These are phyloP conservation scores for Odontamblyopus rebecca DNA, from an alignment of 2,797 vertebrate genomes.

Conservation along the genomic window DNA sequence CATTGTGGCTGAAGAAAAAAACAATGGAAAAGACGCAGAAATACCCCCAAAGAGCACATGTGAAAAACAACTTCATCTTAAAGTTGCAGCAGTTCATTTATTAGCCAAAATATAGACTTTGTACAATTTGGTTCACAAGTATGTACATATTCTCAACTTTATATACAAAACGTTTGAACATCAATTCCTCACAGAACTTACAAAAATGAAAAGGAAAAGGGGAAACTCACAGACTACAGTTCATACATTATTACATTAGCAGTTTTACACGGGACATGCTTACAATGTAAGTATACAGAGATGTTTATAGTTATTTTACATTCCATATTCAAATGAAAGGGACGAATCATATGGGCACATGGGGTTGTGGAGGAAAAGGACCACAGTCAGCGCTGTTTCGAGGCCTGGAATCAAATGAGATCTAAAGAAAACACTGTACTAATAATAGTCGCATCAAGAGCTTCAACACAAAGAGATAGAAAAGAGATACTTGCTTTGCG, in stretches of 20 bases:
- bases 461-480: conserved; percentile 62
- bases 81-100: conserved; percentile 99
- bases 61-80: conserved; percentile 63
- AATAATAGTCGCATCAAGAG: conserved; percentile 57
- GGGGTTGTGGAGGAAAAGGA: conserved; percentile 74
- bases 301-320: conserved; percentile 87
- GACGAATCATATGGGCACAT: conserved; percentile 41
- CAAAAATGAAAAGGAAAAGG: conserved; percentile 70
- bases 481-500: conserved; percentile 69
- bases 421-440: conserved; percentile 30
- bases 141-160: conserved; percentile 97
- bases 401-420: conserved; percentile 80
- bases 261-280: conserved; percentile 97
- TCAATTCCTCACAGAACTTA: conserved; percentile 89
- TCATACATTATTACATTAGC: conserved; percentile 90
- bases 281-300: conserved; percentile 93
- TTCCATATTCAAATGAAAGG: conserved; percentile 84
- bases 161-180: conserved; percentile 94
- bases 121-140: conserved; percentile 99
- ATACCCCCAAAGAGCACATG: conserved; percentile 47
- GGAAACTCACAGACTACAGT: conserved; percentile 85
- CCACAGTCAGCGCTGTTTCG: conserved; percentile 80
- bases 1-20: not conserved
- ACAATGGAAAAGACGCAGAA: conserved; percentile 5
- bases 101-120: conserved; percentile 99